Conservation (phyloP, 2,797 vertebrate genomes). For the Sparus aurata region DNA sequence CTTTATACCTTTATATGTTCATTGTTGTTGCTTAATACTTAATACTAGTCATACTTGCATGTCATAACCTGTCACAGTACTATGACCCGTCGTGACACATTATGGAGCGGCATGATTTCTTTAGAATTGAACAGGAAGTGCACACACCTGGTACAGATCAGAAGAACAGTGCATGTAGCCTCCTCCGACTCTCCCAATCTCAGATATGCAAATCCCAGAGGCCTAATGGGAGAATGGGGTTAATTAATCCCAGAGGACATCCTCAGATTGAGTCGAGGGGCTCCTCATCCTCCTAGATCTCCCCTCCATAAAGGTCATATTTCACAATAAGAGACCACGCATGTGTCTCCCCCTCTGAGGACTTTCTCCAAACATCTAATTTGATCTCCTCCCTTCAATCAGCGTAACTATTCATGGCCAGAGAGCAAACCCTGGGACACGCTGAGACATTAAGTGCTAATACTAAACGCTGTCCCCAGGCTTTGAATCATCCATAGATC, state of each 20-base stretch:
- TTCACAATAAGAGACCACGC: conserved; percentile 69
- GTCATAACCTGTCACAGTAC: neutral
- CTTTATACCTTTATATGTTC: neutral
- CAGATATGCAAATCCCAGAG: conserved; percentile 65
- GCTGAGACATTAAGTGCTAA: conserved; percentile 73
- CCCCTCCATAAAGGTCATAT: conserved; percentile 81
- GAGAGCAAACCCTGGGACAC: conserved; percentile 65
- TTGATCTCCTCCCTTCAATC: conserved; percentile 75
- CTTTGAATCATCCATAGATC: conserved; percentile 76
- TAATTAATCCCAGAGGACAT: conserved; percentile 82
- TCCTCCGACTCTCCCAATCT: conserved; percentile 50
- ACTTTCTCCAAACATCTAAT: conserved; percentile 73
- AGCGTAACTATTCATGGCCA: conserved; percentile 60
- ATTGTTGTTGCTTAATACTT: neutral
- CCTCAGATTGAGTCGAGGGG: conserved; percentile 60
- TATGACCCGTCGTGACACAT: neutral
- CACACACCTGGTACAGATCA: conserved; percentile 61
- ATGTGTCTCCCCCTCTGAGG: conserved; percentile 69
- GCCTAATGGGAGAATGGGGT: conserved; percentile 76
- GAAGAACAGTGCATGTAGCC: conserved; percentile 1
- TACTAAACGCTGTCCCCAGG: conserved; percentile 65
- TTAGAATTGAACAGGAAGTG: conserved; percentile 13
- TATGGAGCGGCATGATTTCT: neutral
- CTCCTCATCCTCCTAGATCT: conserved; percentile 62
- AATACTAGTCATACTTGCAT: neutral